A percentile compares a stretch with the other conserved stretches of the same genome.
Conservation (phyloP, 1,140 invertebrate species). For the Cotesia glomerata region DNA sequence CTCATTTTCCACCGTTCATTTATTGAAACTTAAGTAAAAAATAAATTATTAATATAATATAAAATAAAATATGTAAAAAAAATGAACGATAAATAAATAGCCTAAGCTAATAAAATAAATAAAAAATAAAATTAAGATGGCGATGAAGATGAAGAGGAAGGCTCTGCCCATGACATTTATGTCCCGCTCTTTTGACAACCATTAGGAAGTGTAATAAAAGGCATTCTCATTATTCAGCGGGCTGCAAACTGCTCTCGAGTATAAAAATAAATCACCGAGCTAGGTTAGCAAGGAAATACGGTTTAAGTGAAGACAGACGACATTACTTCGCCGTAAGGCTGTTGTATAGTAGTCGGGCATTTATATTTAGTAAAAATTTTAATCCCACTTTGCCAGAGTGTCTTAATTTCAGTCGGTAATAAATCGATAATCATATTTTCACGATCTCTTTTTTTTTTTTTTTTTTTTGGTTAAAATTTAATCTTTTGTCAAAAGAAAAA, state of each 20-base stretch:
- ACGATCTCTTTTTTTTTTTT: too few species aligned
- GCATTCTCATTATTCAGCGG: conserved; percentile 15
- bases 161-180: not conserved
- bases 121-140: not conserved
- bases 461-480: too few species aligned
- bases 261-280: not conserved
- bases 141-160: not conserved
- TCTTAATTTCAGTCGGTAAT: too few species aligned
- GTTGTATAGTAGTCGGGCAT: not conserved
- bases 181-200: not conserved
- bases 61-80: not conserved
- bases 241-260: not conserved
- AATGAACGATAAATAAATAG: not conserved
- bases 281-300: not conserved
- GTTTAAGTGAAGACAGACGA: conserved; percentile 19
- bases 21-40: too few species aligned
- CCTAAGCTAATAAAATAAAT: not conserved
- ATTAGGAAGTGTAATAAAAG: conserved; percentile 25
- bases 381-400: too few species aligned
- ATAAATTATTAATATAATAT: not conserved
- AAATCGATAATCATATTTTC: too few species aligned
- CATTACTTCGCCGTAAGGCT: not conserved
- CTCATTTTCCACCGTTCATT: not conserved
- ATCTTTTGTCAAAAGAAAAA: too few species aligned
- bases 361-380: not conserved